phyloP scores from a whole-genome alignment of 2,797 vertebrate species.

The Somateria mollissima region DNA sequence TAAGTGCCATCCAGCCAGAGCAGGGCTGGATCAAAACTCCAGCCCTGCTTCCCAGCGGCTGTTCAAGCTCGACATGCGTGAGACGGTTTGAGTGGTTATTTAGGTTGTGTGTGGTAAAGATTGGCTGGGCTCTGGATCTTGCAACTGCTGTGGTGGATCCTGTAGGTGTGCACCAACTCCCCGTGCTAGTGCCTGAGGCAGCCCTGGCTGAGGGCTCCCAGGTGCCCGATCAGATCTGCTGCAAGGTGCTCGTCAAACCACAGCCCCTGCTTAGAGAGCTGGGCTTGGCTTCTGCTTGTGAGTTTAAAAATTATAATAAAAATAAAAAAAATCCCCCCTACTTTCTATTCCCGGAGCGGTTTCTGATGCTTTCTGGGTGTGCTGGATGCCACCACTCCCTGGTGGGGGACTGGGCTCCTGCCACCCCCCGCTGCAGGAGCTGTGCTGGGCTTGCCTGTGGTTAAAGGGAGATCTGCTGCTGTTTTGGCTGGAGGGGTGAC shows the following conservation, averaged over 20 bases:
- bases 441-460: neutral
- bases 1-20: rapidly evolving
- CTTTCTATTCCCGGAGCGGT: conserved; percentile 49
- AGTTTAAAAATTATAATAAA: neutral
- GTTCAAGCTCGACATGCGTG: neutral
- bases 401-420: neutral
- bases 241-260: neutral
- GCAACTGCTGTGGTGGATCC: neutral
- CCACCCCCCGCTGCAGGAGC: neutral
- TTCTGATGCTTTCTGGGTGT: neutral
- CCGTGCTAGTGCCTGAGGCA: neutral
- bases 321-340: neutral
- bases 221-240: neutral
- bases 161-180: neutral
- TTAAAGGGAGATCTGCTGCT: neutral
- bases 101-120: neutral
- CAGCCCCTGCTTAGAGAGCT: neutral
- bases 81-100: neutral
- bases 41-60: neutral
- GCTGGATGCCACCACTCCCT: neutral
- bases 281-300: neutral
- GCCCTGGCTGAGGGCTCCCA: neutral
- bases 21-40: too few relatives aligned
- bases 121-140: neutral
- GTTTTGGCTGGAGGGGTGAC: neutral